Percentiles rank a stretch among this genome's conserved stretches.
Conservation (phyloP, 2,888 invertebrate species). For the Mythimna vitellina region DNA sequence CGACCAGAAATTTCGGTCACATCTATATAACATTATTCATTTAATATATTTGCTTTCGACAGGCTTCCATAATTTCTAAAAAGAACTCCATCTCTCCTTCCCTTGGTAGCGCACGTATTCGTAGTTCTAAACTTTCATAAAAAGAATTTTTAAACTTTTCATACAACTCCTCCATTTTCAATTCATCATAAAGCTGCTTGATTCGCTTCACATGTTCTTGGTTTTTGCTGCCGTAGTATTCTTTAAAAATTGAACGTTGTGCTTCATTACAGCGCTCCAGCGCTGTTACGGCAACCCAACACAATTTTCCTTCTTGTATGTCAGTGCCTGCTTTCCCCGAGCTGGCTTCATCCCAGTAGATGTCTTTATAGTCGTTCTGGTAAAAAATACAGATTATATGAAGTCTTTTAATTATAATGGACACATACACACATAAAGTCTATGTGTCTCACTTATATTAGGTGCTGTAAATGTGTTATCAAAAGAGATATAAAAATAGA, state of each 20-base stretch:
- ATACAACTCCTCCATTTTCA: conserved; percentile 79
- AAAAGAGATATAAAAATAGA: too few relatives aligned
- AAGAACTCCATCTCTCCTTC: conserved; percentile 26
- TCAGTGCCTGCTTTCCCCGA: conserved; percentile 91
- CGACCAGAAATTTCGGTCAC: conserved; percentile 8
- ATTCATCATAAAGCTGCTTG: conserved; percentile 85
- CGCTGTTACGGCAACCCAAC: conserved; percentile 96
- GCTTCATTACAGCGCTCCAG: conserved; percentile 92
- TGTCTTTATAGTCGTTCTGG: conserved; percentile 46
- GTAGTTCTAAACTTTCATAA: conserved; percentile 13
- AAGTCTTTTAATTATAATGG: too few relatives aligned
- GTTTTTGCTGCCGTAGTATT: conserved; percentile 93
- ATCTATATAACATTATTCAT: not conserved
- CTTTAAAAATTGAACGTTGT: conserved; percentile 89
- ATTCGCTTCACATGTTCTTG: conserved; percentile 89
- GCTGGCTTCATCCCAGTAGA: conserved; percentile 19
- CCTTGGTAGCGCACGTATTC: conserved; percentile 32
- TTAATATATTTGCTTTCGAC: not conserved
- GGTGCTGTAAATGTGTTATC: too few relatives aligned
- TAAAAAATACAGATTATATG: not conserved
- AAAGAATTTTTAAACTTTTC: conserved; percentile 14
- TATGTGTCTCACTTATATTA: too few relatives aligned
- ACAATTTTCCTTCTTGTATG: conserved; percentile 97
- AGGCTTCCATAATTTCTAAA: conserved; percentile 16
- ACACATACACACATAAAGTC: too few relatives aligned